Evolutionary conservation across 2,888 invertebrate species (phyloP), one percentile per base, ranked within the genome.

Genomic region (Camptogramma bilineatum): DNA sequence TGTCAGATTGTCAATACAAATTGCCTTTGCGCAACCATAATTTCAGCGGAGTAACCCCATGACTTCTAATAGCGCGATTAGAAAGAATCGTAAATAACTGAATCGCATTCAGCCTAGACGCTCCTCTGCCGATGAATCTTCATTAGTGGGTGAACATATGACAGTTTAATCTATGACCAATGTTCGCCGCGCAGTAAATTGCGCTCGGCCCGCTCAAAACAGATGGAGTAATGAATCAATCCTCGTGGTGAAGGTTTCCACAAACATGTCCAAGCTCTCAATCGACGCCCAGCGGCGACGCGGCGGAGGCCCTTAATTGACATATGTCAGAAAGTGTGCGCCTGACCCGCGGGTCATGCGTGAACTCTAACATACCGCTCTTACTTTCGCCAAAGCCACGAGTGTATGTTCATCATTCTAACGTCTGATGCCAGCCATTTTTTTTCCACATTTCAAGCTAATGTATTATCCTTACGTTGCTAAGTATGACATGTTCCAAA

Each of bases 291-390:
- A 75, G 83, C 84, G 84, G 88, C 85, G 82, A 83, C 52, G 65
- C 59, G 28, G 58, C 39, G 80, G 84, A 86, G 85, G 82, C 82
- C 82, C 87, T 88, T 93, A 92, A 92, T 93, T 93, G 92, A 93
- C 92, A 91, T 90, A 86, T 92, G 92, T 91, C 92, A 91, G 91
- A 88, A 87, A 88, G 86, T 88, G 88, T 85, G 82, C 88, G 82
- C 82, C 62, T 90, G 92, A 92, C 92, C 92, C 76, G 72, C 60
- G 72, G 92, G 91, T 92, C 92, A 88, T 83, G 86, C 87, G 90
- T 89, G 89, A 88, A 88, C 82, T 85, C 86, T 86, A 79, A 82
- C 86, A 86, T 86, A 87, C 88, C 84, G 76, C 76, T 79, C 79
- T 83, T 84, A 91, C 92, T 93, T 93, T 91, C 92, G 85, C 90